These are phyloP conservation scores for Epinephelus malabaricus DNA, from an alignment of 2,797 vertebrate species.

Conservation along the genomic window DNA sequence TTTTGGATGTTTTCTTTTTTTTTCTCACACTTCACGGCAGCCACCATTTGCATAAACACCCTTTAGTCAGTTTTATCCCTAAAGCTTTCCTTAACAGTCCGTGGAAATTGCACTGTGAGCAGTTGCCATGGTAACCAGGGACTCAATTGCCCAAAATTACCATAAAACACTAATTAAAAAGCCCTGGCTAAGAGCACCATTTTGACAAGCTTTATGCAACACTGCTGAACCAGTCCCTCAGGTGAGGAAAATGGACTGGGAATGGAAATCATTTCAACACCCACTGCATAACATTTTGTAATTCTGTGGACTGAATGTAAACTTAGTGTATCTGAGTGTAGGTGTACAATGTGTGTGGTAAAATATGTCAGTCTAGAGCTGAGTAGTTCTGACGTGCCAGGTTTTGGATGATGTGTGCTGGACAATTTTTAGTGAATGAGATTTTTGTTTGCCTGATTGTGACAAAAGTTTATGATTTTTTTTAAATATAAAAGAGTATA, in stretches of 20 bases:
- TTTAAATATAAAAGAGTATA: background rate
- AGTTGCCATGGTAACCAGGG: conserved; percentile 70
- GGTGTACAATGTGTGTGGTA: background rate
- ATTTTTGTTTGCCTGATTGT: background rate
- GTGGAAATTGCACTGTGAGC: conserved; percentile 67
- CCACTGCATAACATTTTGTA: conserved; percentile 24
- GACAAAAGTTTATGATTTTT: background rate
- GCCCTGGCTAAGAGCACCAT: conserved; percentile 60
- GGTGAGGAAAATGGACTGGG: conserved; percentile 57
- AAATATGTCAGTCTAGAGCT: conserved; percentile 4
- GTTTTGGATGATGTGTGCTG: background rate
- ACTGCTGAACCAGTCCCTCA: conserved; percentile 57
- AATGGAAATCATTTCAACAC: conserved; percentile 46
- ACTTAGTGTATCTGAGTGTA: background rate
- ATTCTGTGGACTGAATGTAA: conserved; percentile 15
- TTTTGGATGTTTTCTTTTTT: conserved; percentile 4
- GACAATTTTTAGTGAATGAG: background rate
- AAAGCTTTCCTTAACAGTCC: conserved; percentile 70
- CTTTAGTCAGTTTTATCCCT: conserved; percentile 68
- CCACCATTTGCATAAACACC: conserved; percentile 74
- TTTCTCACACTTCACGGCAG: conserved; percentile 27
- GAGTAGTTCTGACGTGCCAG: background rate
- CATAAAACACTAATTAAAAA: conserved; percentile 79
- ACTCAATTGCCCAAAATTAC: conserved; percentile 77
- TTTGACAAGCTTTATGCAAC: conserved; percentile 69